Evolutionary conservation across 2,113 vertebrate species (phyloP).

Genomic region (Campylomormyrus tamandua): DNA sequence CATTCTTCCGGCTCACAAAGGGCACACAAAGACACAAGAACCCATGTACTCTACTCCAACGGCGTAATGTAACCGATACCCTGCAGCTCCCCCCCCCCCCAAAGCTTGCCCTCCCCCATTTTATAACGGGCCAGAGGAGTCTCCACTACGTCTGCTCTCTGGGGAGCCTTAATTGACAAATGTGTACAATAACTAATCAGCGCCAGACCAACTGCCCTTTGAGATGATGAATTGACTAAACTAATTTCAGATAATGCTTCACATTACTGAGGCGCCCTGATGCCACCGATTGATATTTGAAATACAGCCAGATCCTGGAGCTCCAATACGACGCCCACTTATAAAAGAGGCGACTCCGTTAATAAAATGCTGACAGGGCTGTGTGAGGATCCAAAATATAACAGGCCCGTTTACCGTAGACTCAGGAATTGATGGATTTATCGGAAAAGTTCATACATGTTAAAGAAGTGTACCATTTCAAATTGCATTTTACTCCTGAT

Average conservation of each 20-base stretch:
- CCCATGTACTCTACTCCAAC: background rate
- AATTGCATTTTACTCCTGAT: conserved; percentile 44
- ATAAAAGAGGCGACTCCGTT: conserved; percentile 37
- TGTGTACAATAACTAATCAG: conserved; percentile 66
- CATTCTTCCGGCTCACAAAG: background rate
- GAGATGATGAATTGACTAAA: conserved; percentile 62
- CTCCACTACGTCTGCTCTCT: conserved; percentile 37
- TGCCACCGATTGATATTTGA: conserved; percentile 50
- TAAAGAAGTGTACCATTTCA: conserved; percentile 47
- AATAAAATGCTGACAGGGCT: conserved; percentile 51
- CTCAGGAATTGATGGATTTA: conserved; percentile 38
- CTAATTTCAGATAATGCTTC: conserved; percentile 65
- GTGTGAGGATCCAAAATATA: conserved; percentile 48
- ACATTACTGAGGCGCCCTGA: conserved; percentile 39
- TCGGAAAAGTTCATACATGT: conserved; percentile 44
- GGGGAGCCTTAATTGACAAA: conserved; percentile 58
- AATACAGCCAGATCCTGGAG: conserved; percentile 45
- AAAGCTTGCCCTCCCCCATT: background rate
- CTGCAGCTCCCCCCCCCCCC: background rate
- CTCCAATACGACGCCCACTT: conserved; percentile 19
- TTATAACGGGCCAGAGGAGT: conserved; percentile 26
- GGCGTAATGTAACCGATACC: background rate
- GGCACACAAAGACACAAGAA: background rate
- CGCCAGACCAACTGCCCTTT: conserved; percentile 56
- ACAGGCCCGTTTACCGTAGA: conserved; percentile 19